These are phyloP conservation scores for Deladenus siricidicola DNA, from an alignment of 2,888 invertebrate species.

Conservation along the genomic window DNA sequence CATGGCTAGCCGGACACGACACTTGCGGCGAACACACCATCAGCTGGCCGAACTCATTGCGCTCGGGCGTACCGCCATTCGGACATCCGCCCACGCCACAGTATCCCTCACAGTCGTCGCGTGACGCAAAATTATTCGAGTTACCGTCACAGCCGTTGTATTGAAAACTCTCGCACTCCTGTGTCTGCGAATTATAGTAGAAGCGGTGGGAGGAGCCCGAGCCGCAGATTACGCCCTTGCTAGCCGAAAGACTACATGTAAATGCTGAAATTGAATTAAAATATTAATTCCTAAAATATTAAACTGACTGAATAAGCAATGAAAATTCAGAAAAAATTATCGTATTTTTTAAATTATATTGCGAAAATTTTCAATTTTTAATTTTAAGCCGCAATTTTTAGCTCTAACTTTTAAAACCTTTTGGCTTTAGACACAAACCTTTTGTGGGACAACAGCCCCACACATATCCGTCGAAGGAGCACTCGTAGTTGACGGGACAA, in stretches of 20 bases:
- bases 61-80: conserved; percentile 50
- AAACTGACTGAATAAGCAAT: not conserved
- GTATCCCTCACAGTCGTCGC: conserved; percentile 47
- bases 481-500: conserved; percentile 47
- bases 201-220: conserved; percentile 49
- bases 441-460: conserved; percentile 53
- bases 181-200: conserved; percentile 49
- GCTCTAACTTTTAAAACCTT: too few species aligned
- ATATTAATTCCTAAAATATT: not conserved
- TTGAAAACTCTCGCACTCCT: conserved; percentile 38
- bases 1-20: conserved; percentile 46
- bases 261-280: conserved; percentile 35
- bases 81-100: conserved; percentile 39
- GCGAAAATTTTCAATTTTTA: not conserved
- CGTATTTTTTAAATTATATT: not conserved
- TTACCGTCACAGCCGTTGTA: conserved; percentile 52
- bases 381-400: not conserved
- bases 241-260: conserved; percentile 49
- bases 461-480: conserved; percentile 48
- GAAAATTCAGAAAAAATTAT: not conserved
- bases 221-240: conserved; percentile 51
- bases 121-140: conserved; percentile 50
- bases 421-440: conserved; percentile 21
- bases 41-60: conserved; percentile 48
- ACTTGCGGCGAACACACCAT: conserved; percentile 43